Base-by-base conservation (phyloP, 2,888 invertebrate species). In the Acronicta leporina region DNA sequence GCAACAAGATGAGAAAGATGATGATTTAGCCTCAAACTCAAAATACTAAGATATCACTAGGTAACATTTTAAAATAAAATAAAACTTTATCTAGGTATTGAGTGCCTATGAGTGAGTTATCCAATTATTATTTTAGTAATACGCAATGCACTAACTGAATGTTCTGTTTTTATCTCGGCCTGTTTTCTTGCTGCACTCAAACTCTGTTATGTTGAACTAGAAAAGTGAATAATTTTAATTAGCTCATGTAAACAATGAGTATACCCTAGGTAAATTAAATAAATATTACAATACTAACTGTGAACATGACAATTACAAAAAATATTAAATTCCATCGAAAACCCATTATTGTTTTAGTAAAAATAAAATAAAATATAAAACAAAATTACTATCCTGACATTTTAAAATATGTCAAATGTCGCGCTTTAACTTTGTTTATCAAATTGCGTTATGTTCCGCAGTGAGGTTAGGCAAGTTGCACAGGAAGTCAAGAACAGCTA, bases 131-230 rank as follows among this genome's bases (percentile, higher is more conserved):
- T 33, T 33, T 33, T 11, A 33, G 33, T 33, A 4, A 4, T 20
- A 20, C 20, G 2, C 2, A 20, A 2, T 14, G 11, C 2, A 41
- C 10, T 25, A 16, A 68, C 73, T 35, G 10, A 16, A n/a, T 33
- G 55, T 33, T 8, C 11, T 46, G 8, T 50, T 44, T 38, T 41
- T 58, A n/a, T n/a, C 30, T 20, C 16, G 7, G 9, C 27, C 46
- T 46, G 11, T 42, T 57, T 46, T 65, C 14, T 30, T 68, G 20
- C 62, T 54, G 54, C 75, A 68, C 61, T 75, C 72, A n/a, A 58
- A 55, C 20, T 77, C 67, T 30, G 53, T 49, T 40, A 77, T 51
- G 49, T 73, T 61, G 16, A 75, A 54, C 75, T 75, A 43, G 49
- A 57, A 50, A 50, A n/a, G n/a, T 38, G 1, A 5, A 27, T 27